Base-by-base conservation (phyloP, 1,140 invertebrate species). In the Saxidomus purpurata region DNA sequence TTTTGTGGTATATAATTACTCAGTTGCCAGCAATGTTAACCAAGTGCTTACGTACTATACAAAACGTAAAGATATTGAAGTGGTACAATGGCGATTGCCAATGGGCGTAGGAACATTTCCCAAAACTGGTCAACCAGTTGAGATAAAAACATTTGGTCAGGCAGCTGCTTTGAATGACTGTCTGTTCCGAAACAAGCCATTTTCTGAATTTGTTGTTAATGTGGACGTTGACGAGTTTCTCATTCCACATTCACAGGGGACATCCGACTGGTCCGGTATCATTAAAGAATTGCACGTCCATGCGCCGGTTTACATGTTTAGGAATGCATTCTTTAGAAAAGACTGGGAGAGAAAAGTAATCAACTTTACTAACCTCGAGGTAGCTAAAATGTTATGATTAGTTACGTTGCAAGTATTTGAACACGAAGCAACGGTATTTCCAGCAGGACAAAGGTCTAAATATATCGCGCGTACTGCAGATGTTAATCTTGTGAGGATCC, bases 1-100 rank as follows among this genome's bases (percentile, higher is more conserved):
- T 94, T 98, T 99, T 94, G 98, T 98, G 36, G 97, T 99, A 94
- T 99, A 99, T 96, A 99, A 99, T 95, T 97, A 99, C 94, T 98
- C 98, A 0, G 96, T 98, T 34, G 98, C 98, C 11, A 94, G 96
- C 0, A 97, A 98, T 71, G 98, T 98, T 0, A 91, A 92, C n/a
- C 94, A 94, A 61, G 96, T 98, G n/a, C 96, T 99, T 52, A 96
- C 97, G 19, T 96, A 97, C 93, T 99, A 98, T 93, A 96, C 96
- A 0, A 49, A 91, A 17, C 91, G 96, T 88, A 92, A 91, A 0
- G 28, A 97, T 0, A 97, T 99, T 2, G 98, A 97, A 22, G 95
- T 99, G 49, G 95, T 99, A 90, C 98, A 98, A 11, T 99, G 98
- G 98, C 85, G 95, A 43, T 96, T 99, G 71, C 97, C 98, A 80